Evolutionary conservation across 2,113 vertebrate species (phyloP).

Genomic region (Microcebus murinus): DNA sequence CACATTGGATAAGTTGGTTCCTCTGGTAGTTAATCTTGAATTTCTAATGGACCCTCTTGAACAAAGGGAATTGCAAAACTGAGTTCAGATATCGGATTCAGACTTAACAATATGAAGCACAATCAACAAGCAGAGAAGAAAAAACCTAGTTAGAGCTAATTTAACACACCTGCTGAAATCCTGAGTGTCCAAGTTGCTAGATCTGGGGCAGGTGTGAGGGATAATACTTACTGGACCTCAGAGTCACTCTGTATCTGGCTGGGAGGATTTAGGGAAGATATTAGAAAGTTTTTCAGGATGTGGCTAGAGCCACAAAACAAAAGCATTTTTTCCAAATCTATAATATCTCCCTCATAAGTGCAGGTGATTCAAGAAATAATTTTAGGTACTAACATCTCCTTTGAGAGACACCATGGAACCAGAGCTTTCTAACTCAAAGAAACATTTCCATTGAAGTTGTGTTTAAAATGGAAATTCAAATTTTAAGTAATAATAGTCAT

Average conservation of each 20-base stretch:
- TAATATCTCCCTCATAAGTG: neutral
- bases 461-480: neutral
- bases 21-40: constrained; percentile 67
- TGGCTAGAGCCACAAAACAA: neutral
- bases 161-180: neutral
- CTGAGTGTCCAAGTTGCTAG: neutral
- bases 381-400: neutral
- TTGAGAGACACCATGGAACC: neutral
- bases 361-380: neutral
- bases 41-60: constrained; percentile 46
- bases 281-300: neutral
- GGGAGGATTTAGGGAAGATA: neutral
- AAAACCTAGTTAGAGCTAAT: neutral
- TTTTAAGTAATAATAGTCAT: neutral
- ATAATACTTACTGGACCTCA: neutral
- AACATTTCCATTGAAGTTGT: neutral
- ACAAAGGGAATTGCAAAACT: neutral
- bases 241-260: neutral
- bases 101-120: neutral
- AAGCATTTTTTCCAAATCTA: neutral
- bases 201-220: neutral
- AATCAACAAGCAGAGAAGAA: neutral
- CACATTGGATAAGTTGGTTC: constrained; percentile 64
- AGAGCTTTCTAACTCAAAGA: neutral
- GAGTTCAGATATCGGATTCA: constrained; percentile 49